Evolutionary conservation across 1,140 invertebrate species (phyloP).

Genomic region (Phenacoccus solenopsis): DNA sequence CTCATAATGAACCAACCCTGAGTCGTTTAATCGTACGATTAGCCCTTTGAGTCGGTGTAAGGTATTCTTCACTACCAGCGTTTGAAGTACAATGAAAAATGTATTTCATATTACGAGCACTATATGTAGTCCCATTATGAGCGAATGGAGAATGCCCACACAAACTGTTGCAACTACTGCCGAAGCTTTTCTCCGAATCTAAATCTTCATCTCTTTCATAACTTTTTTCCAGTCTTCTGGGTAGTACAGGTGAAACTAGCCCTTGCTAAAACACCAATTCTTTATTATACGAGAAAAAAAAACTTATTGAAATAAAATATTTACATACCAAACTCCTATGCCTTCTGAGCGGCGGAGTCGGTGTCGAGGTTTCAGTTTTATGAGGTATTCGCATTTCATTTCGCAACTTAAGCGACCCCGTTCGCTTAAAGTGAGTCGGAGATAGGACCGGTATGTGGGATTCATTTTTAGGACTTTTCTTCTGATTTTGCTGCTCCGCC

Average conservation of each 20-base stretch:
- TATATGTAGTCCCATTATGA: conserved; percentile 64
- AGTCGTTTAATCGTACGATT: conserved; percentile 59
- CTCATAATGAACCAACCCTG: conserved; percentile 36
- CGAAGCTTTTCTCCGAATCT: conserved; percentile 60
- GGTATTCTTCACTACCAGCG: conserved; percentile 61
- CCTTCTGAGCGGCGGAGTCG: neutral
- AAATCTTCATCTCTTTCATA: conserved; percentile 46
- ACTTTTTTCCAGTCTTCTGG: conserved; percentile 9
- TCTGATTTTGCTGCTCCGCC: neutral
- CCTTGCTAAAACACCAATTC: neutral
- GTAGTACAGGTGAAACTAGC: neutral
- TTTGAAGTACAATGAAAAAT: conserved; percentile 69
- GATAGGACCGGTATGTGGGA: neutral
- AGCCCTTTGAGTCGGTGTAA: conserved; percentile 72
- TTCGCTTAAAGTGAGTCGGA: neutral
- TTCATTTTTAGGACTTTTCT: neutral
- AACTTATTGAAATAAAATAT: too few relatives aligned
- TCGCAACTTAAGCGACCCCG: neutral
- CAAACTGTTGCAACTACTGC: conserved; percentile 47
- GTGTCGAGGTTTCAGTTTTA: neutral
- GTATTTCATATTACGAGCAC: conserved; percentile 52
- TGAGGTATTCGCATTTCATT: neutral
- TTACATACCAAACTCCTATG: neutral
- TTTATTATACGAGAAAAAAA: too few relatives aligned
- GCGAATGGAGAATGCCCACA: conserved; percentile 60